Evolutionary conservation across 2,888 invertebrate genomes (phyloP), one percentile per base, ranked within the genome.

Genomic region (Diogma glabrata): DNA sequence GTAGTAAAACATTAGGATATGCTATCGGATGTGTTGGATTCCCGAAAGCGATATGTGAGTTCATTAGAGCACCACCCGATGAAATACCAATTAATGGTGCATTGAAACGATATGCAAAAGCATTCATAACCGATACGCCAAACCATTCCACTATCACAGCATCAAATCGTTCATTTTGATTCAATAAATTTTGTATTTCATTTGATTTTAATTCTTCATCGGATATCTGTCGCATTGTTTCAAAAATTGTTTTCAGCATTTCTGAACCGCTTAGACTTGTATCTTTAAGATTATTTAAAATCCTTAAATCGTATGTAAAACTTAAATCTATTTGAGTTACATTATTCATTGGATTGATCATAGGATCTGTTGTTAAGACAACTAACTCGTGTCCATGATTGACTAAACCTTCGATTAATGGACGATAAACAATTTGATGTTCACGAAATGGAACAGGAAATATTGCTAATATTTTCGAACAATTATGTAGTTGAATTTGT

Each of bases 61-160:
- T 69, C 49, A 73, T 62, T 54, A 68, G 69, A 0, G 75, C 75
- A 53, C 70, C 73, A 7, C 74, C 64, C 0, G 76, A 67, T 7
- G 73, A 71, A 5, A 78, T 70, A 4, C 74, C 69, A 51, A 81
- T 74, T 38, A 75, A 70, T 4, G 78, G 75, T 22, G 67, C 71
- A 26, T 72, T 62, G 58, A 78, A 78, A 56, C 74, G 73, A 38
- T 76, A 71, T 17, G 75, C 74, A 17, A 74, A 70, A 0, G 72
- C 75, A 51, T 73, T 74, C 33, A 74, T 59, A 0, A 73, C 50
- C 0, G 76, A 75, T n/a, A 60, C 57, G 4, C 72, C 65, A 7
- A 76, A 67, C n/a, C 72, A 70, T 62, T 80, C 79, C 3, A 74
- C 69, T 33, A 80, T 64, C 1, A 78, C 71, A 26, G 78, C 59